Evolutionary conservation across 2,113 vertebrate genomes (phyloP).

Genomic region (Callochromis pleurospilus): DNA sequence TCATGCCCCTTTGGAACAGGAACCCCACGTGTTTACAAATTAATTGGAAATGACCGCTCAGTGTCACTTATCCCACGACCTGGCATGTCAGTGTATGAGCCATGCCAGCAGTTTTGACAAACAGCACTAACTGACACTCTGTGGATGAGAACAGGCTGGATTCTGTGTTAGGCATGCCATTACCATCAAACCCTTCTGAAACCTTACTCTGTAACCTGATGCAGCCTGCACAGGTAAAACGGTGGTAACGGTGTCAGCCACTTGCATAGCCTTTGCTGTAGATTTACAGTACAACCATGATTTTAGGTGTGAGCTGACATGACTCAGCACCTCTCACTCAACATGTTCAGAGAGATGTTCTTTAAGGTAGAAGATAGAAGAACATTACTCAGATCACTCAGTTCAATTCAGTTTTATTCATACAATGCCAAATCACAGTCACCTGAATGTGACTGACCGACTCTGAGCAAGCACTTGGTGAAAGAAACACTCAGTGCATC

Average conservation of each 20-base stretch:
- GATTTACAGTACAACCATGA: not conserved
- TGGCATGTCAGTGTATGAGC: not conserved
- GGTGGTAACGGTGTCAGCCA: not conserved
- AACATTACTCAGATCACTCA: not conserved
- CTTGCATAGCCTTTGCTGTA: not conserved
- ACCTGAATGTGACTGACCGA: not conserved
- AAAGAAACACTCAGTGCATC: not conserved
- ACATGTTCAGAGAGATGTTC: not conserved
- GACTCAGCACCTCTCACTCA: not conserved
- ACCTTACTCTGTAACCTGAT: not conserved
- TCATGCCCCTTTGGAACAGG: not conserved
- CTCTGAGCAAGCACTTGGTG: not conserved
- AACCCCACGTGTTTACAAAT: not conserved
- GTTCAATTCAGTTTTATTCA: not conserved
- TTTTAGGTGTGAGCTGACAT: not conserved
- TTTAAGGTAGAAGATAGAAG: not conserved
- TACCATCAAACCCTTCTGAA: not conserved
- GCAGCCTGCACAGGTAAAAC: not conserved
- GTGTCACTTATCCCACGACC: not conserved
- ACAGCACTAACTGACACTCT: not conserved
- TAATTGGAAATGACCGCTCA: not conserved
- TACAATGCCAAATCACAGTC: not conserved
- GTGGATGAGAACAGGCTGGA: not conserved
- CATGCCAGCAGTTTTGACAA: not conserved
- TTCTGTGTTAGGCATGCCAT: fast-evolving